Evolutionary conservation across 2,888 invertebrate genomes (phyloP), one percentile per base, ranked within the genome.

Genomic region (Thymelicus acteon): DNA sequence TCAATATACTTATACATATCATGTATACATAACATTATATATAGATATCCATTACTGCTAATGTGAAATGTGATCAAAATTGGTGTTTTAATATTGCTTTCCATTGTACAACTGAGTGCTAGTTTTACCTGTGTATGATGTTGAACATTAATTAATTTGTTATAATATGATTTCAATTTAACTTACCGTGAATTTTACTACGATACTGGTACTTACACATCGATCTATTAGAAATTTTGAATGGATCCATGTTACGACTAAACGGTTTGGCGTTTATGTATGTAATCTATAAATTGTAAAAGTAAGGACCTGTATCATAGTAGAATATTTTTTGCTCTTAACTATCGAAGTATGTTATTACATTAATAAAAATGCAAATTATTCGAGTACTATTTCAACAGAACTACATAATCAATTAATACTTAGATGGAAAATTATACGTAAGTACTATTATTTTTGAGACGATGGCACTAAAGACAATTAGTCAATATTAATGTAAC

Each of bases 41-140:
- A 66, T 63, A 63, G 40, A 85, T 84, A 86, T 71, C 60, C 52
- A 61, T 82, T 85, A 86, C 88, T 86, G 81, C 86, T 89, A 89
- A 80, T 78, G 75, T 82, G 75, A 76, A 75, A 72, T 74, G 57
- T 75, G 74, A 76, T 74, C 74, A 76, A 75, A 75, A 76, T 80
- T 79, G 80, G 80, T 80, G 80, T 80, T 76, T 15, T 7, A 39
- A 58, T 68, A 69, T 69, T 69, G 69, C 69, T 69, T 63, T 69
- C 39, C 10, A 63, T 69, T 63, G 47, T 62, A 57, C 39, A 37
- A 44, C 37, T 62, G 15, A 54, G 68, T 68, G 62, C 68, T 47
- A 47, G 31, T 62, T 64, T 61, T 52, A 60, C n/a, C 47, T 61
- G 54, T 61, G 68, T 57, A 61, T 62, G 24, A 61, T 54, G 52